Conservation (phyloP, 2,797 vertebrate species). For the Cryptoprocta ferox region DNA sequence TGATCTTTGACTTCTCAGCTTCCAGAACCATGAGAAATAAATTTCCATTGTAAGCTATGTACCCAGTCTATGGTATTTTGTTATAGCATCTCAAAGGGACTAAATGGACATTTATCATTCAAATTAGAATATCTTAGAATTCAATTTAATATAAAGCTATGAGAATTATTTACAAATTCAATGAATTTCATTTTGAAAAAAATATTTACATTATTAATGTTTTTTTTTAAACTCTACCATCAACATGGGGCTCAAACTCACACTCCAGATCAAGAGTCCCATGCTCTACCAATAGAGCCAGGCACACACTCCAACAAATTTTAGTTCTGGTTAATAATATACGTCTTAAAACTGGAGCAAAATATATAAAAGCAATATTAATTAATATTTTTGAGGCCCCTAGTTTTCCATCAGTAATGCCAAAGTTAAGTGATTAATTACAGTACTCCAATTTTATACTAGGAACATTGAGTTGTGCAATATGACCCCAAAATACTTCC, state of each 20-base stretch:
- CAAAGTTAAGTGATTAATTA: not conserved
- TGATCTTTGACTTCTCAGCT: not conserved
- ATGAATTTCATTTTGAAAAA: not conserved
- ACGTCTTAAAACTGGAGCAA: not conserved
- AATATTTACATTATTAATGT: not conserved
- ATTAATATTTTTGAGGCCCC: not conserved
- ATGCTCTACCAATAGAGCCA: not conserved
- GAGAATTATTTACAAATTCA: not conserved
- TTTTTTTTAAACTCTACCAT: not conserved
- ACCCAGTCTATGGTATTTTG: not conserved
- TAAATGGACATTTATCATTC: not conserved
- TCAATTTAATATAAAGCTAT: not conserved
- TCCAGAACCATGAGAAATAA: not conserved
- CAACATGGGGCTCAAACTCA: not conserved
- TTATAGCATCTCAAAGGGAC: not conserved
- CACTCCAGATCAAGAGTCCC: not conserved
- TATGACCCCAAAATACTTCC: not conserved
- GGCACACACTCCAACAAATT: not conserved
- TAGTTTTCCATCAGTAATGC: not conserved
- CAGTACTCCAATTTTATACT: not conserved
- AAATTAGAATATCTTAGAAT: not conserved
- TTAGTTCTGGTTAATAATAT: not conserved
- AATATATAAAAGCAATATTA: not conserved
- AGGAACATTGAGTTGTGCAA: not conserved
- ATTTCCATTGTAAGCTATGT: not conserved